Conservation (phyloP, 2,113 vertebrate genomes). For the Myiagra hebetior region DNA sequence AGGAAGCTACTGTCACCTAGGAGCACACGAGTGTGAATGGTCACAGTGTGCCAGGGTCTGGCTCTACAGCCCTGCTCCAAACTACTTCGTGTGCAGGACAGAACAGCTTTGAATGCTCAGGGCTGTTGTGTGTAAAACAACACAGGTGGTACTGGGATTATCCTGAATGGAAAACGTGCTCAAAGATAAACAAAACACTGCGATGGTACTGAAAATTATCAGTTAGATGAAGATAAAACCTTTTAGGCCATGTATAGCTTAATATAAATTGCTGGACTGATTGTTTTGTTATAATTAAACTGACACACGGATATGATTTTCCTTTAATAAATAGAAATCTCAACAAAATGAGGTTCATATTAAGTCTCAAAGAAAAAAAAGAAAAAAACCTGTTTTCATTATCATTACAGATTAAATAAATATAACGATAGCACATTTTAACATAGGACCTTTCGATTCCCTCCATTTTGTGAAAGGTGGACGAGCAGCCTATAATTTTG, state of each 20-base stretch:
- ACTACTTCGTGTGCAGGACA: neutral
- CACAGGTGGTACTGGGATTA: neutral
- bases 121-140: neutral
- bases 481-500: neutral
- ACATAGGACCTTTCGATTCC: fast-evolving
- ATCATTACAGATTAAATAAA: neutral
- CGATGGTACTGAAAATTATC: neutral
- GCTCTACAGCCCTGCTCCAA: neutral
- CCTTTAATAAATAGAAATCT: neutral
- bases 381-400: neutral
- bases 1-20: neutral
- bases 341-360: neutral
- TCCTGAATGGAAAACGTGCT: neutral
- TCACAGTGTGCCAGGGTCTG: neutral
- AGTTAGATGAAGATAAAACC: neutral
- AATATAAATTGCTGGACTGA: neutral
- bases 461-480: neutral
- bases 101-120: neutral
- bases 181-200: neutral
- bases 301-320: neutral
- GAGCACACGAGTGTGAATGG: fast-evolving
- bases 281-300: neutral
- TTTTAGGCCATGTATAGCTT: neutral
- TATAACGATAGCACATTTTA: neutral
- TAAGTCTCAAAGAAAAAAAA: neutral